Percentiles rank a stretch among this genome's conserved stretches.
These are phyloP conservation scores for Flabesymbios commensalis DNA, from an alignment of 2,888 invertebrate genomes.

Conservation along the genomic window DNA sequence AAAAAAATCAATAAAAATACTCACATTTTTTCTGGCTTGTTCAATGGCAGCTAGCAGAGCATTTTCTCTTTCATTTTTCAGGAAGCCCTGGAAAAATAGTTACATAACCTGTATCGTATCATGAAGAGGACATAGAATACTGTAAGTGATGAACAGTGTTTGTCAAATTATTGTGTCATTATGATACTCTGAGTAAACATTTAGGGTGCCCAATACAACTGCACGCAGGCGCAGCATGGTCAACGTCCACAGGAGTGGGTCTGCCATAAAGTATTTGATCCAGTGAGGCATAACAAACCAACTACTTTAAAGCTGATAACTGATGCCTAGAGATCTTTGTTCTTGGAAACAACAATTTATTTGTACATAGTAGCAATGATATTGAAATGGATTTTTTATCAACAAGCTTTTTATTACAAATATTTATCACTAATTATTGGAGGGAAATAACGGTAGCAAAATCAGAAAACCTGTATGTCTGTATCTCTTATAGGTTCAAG, in stretches of 20 bases:
- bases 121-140: no score
- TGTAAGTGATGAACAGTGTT: no score
- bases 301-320: no score
- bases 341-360: neutral
- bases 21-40: slow-evolving; percentile 66
- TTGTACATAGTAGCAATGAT: neutral
- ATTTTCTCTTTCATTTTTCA: slow-evolving; percentile 92
- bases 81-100: slow-evolving; percentile 71
- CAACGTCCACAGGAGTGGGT: no score
- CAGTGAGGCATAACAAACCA: no score
- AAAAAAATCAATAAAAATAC: no score
- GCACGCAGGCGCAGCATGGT: no score
- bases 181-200: no score
- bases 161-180: no score
- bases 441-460: slow-evolving; percentile 3
- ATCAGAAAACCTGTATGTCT: slow-evolving; percentile 71
- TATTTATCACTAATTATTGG: neutral
- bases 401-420: neutral
- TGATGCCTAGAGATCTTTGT: no score
- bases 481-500: slow-evolving; percentile 88
- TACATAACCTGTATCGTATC: neutral
- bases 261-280: no score
- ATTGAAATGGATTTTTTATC: neutral
- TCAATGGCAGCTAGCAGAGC: slow-evolving; percentile 89
- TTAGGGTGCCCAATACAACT: no score